Base-by-base conservation (phyloP, 2,888 invertebrate species). In the Polyommatus iphigenia region DNA sequence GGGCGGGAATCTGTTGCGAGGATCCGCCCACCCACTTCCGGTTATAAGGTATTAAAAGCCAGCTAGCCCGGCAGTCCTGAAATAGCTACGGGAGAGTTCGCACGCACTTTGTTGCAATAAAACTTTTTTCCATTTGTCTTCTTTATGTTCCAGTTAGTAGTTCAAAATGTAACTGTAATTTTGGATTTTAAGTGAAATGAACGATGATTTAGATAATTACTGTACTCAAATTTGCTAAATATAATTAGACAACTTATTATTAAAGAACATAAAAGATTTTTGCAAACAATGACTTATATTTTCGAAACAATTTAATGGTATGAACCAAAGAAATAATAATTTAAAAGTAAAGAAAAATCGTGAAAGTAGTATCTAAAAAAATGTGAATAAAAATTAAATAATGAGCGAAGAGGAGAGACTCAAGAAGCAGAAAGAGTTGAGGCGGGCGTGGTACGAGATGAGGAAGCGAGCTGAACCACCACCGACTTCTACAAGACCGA, bases 1-100 rank as follows among this genome's bases (percentile, higher is more conserved):
- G 72, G 72, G 72, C 72, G 72, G 72, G 72, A 72, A n/a, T 72
- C 72, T 72, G 72, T 72, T 72, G 72, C 72, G n/a, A 10, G 41
- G 72, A 20, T 41, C 72, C 72, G 41, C 72, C 72, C n/a, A 13
- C 41, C 13, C n/a, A 20, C 20, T 41, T 72, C 72, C 72, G 41
- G 20, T n/a, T 41, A 20, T 5, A 72, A 29, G 6, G 29, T 62
- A 24, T 67, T 67, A 67, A 67, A 6, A 67, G 62, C 24, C 13
- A 67, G 67, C 67, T 7, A 29, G 15, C 67, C 18, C 29, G 67
- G 67, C 67, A 67, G 67, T 67, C 24, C 62, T 5, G 29, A 6
- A 15, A 29, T 18, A 6, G 15, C 18, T 5, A 29, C 29, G 67
- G 15, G 67, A 67, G 67, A 67, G 67, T 18, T 67, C 29, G 29